Evolutionary conservation across 2,888 invertebrate species (phyloP).

Genomic region (Podabrus alpinus): DNA sequence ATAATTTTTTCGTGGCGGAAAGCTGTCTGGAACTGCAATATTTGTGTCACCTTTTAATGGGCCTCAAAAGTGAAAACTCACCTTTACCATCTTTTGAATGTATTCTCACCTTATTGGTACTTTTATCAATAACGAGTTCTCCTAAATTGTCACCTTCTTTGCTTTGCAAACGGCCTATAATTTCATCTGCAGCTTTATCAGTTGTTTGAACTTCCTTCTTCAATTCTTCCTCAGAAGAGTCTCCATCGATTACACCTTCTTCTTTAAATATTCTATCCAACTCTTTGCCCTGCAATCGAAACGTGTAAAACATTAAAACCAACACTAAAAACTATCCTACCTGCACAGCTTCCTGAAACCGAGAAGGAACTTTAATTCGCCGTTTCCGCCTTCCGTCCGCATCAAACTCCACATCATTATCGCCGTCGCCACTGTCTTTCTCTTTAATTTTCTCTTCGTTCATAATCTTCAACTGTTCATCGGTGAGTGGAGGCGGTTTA

Average conservation of each 20-base stretch:
- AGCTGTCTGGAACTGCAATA: neutral
- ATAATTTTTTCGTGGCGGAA: conserved; percentile 48
- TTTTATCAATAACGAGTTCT: conserved; percentile 64
- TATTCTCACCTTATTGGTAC: conserved; percentile 30
- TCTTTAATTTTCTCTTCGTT: conserved; percentile 37
- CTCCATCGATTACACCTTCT: conserved; percentile 71
- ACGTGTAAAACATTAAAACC: neutral
- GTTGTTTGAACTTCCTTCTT: conserved; percentile 42
- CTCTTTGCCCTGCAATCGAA: conserved; percentile 66
- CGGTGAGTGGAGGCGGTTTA: conserved; percentile 52
- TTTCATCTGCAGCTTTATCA: conserved; percentile 50
- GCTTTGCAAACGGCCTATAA: conserved; percentile 70
- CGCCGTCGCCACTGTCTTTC: conserved; percentile 36
- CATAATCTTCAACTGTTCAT: conserved; percentile 36
- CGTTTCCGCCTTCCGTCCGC: conserved; percentile 64
- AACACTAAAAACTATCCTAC: conserved; percentile 42
- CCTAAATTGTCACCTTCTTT: conserved; percentile 64
- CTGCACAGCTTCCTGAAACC: conserved; percentile 66
- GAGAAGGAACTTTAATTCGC: conserved; percentile 67
- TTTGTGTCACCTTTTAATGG: neutral
- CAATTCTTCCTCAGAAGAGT: conserved; percentile 57
- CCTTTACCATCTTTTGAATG: conserved; percentile 28
- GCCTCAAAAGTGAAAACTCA: conserved; percentile 40
- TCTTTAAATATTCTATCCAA: conserved; percentile 73
- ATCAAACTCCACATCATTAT: conserved; percentile 46